A percentile compares a stretch with the other conserved stretches of the same genome.
Conservation (phyloP, 1,140 invertebrate genomes). For the Calliopsis andreniformis region DNA sequence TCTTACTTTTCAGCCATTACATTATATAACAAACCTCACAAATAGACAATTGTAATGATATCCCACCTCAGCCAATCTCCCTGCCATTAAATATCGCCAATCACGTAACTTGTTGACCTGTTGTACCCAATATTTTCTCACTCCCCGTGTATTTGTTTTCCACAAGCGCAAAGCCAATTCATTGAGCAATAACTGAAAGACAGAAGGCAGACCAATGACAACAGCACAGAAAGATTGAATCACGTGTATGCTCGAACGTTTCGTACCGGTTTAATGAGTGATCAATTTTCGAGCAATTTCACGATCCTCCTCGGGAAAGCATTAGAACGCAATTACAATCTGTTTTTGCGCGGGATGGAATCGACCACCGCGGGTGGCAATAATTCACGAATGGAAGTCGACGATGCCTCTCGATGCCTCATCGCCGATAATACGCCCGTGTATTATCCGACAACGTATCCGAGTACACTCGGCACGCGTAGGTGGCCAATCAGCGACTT, state of each 20-base stretch:
- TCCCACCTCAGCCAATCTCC: too few relatives aligned
- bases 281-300: conserved; percentile 12
- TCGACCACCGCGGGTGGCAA: conserved; percentile 20
- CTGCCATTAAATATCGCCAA: too few relatives aligned
- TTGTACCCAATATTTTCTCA: too few relatives aligned
- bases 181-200: too few relatives aligned
- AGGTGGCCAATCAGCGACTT: conserved; percentile 61
- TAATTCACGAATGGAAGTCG: conserved; percentile 41
- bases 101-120: too few relatives aligned
- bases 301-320: neutral
- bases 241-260: too few relatives aligned
- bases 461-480: conserved; percentile 30
- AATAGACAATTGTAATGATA: too few relatives aligned
- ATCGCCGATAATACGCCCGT: conserved; percentile 47
- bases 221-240: too few relatives aligned
- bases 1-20: too few relatives aligned
- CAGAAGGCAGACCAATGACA: neutral
- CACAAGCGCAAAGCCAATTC: too few relatives aligned
- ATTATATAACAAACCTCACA: too few relatives aligned
- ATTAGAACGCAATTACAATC: conserved; percentile 21
- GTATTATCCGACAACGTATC: conserved; percentile 36
- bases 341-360: neutral
- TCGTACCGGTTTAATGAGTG: neutral
- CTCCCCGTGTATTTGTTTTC: too few relatives aligned
- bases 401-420: conserved; percentile 44